phyloP scores from a whole-genome alignment of 2,888 invertebrate genomes.

The Oligia latruncula region DNA sequence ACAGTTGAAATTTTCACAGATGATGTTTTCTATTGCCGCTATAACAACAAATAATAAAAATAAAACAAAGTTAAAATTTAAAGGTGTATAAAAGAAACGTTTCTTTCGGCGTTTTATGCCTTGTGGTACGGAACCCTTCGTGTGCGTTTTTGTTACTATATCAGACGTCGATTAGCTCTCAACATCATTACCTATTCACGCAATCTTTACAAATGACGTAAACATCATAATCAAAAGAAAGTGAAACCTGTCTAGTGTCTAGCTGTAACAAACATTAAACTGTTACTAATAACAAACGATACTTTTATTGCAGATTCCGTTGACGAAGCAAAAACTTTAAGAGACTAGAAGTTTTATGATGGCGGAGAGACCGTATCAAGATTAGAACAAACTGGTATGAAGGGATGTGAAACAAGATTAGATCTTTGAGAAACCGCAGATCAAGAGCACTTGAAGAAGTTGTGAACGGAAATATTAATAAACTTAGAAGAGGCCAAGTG shows the following conservation, averaged over 20 bases:
- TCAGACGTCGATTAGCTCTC: neutral
- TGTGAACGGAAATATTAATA: constrained; percentile 42
- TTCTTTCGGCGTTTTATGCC: too few relatives aligned
- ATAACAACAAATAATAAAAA: too few relatives aligned
- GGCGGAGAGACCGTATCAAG: constrained; percentile 47
- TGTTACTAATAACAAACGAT: constrained; percentile 50
- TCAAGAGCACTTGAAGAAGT: constrained; percentile 37
- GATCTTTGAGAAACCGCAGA: constrained; percentile 43
- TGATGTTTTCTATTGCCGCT: too few relatives aligned
- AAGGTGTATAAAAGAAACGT: too few relatives aligned
- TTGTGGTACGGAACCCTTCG: too few relatives aligned
- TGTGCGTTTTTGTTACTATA: neutral
- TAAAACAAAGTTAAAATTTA: too few relatives aligned
- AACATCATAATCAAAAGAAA: constrained; percentile 56
- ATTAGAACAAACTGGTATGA: constrained; percentile 49
- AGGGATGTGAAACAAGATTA: constrained; percentile 61
- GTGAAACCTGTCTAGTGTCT: constrained; percentile 54
- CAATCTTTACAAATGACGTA: constrained; percentile 45
- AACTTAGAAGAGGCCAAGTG: neutral
- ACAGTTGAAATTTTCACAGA: too few relatives aligned
- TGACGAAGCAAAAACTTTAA: constrained; percentile 46
- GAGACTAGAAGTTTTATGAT: constrained; percentile 53
- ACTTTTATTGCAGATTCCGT: constrained; percentile 56
- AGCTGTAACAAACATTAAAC: constrained; percentile 34
- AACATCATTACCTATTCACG: neutral